Evolutionary conservation across 1,140 invertebrate species (phyloP).

Genomic region (Drosophila kanapiae): DNA sequence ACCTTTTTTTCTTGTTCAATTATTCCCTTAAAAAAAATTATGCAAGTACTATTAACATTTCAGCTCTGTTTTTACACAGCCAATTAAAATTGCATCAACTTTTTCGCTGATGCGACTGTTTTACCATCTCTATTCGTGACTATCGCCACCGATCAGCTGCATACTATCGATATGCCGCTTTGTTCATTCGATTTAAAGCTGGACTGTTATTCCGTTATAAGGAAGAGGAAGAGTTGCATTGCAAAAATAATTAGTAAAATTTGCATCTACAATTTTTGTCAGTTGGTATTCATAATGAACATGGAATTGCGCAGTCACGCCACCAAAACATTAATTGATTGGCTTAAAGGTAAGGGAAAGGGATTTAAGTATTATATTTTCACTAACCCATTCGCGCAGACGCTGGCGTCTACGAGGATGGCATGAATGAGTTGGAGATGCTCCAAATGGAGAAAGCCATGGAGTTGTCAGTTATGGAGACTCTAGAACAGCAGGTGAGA

Average conservation of each 20-base stretch:
- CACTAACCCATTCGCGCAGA: slow-evolving; percentile 11
- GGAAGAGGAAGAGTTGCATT: slow-evolving; percentile 10
- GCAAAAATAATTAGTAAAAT: not conserved
- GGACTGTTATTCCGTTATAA: slow-evolving; percentile 10
- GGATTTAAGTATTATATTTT: not conserved
- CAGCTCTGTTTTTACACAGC: too few relatives aligned
- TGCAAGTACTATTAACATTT: too few relatives aligned
- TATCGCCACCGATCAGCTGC: not conserved
- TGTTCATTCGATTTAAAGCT: not conserved
- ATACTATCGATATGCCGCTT: slow-evolving; percentile 16
- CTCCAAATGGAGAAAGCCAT: slow-evolving; percentile 47
- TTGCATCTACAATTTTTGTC: not conserved
- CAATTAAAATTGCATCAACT: too few relatives aligned
- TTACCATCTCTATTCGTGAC: slow-evolving; percentile 10
- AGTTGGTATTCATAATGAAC: not conserved
- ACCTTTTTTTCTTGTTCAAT: too few relatives aligned
- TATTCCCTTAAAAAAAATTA: too few relatives aligned
- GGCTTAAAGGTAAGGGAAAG: slow-evolving; percentile 20
- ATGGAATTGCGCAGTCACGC: slow-evolving; percentile 46
- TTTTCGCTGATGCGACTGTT: too few relatives aligned
- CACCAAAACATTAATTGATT: slow-evolving; percentile 6
- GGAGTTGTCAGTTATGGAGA: slow-evolving; percentile 37
- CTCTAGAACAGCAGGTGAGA: slow-evolving; percentile 38
- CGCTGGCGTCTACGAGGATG: slow-evolving; percentile 63
- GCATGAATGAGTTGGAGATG: slow-evolving; percentile 67